Evolutionary conservation across 2,797 vertebrate species (phyloP), one percentile per base, ranked within the genome.

Genomic region (Enteromius unitaeniatus): DNA sequence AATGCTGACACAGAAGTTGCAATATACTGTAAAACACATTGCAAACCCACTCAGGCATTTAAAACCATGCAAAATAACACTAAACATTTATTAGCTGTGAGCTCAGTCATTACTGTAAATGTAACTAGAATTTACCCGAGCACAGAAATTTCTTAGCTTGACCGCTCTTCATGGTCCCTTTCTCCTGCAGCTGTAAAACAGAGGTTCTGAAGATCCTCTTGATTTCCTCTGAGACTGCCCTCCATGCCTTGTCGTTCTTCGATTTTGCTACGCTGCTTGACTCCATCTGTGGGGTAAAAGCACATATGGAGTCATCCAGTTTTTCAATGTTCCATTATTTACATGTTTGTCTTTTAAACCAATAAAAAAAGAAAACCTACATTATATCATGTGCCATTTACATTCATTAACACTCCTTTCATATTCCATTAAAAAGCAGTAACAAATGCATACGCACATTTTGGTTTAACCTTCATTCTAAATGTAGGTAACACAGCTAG

Each of bases 141-240:
- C 97, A 98, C 87, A 99, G 96, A 89, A 98, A 99, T 93, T 97
- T 97, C 93, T 97, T 99, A 92, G 96, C 95, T 93, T 99, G 96
- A 87, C 92, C 89, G 83, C 93, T 94, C 91, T 97, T 98, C 95
- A 99, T 97, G 91, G 96, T 97, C 84, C 98, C 97, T 88, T 98
- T 98, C 91, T 99, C 97, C 75, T 97, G 95, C 17, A 99, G 94
- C 90, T 96, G 93, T 90, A 98, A 96, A 89, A 99, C 97, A 3
- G 98, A 93, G 31, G 96, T 96, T 85, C 97, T 95, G 92, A 99
- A 97, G 93, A 99, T 96, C 89, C 92, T 95, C 94, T 99, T 99
- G 91, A 99, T 98, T 90, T 99, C 98, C 91, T 99, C 97, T 55
- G 97, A 96, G 94, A 98, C 93, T 47, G 96, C 96, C 92, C 95